phyloP scores from a whole-genome alignment of 2,797 vertebrate genomes.

The Acrossocheilus fasciatus region DNA sequence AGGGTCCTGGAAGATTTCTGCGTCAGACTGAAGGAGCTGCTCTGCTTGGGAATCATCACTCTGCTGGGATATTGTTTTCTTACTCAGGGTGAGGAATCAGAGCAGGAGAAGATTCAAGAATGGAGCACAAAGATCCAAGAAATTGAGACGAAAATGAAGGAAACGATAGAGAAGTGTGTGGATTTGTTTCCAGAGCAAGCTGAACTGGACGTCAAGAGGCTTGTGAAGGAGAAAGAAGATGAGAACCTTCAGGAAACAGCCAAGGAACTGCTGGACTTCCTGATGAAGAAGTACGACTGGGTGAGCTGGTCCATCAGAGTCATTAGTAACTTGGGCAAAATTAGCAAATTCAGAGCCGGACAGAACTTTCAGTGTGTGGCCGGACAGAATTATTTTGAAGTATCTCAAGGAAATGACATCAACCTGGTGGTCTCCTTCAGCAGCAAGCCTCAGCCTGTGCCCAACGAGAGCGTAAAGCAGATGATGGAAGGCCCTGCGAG shows the following conservation, averaged over 20 bases:
- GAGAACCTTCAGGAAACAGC: conserved; percentile 66
- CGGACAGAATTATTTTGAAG: conserved; percentile 77
- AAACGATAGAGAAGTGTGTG: conserved; percentile 70
- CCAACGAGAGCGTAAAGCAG: conserved; percentile 68
- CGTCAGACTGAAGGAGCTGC: conserved; percentile 80
- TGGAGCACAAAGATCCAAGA: conserved; percentile 78
- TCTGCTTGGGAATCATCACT: conserved; percentile 81
- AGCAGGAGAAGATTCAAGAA: conserved; percentile 72
- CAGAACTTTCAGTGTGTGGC: conserved; percentile 77
- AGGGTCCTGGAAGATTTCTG: conserved; percentile 82
- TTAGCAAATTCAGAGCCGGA: conserved; percentile 76
- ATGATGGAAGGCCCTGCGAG: conserved; percentile 74
- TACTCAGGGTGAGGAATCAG: conserved; percentile 71
- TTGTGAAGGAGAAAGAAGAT: conserved; percentile 71
- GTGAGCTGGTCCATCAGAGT: conserved; percentile 81
- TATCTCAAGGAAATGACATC: conserved; percentile 74
- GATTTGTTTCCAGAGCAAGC: conserved; percentile 79
- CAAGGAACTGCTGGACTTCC: conserved; percentile 71
- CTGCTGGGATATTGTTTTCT: conserved; percentile 77
- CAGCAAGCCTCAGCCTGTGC: conserved; percentile 70
- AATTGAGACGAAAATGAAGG: conserved; percentile 80
- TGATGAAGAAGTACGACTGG: conserved; percentile 82
- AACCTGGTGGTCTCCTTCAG: conserved; percentile 80
- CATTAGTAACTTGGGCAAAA: conserved; percentile 75
- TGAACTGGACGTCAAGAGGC: conserved; percentile 66